Conservation (phyloP, 1,140 invertebrate species). For the Drosophila miranda region DNA sequence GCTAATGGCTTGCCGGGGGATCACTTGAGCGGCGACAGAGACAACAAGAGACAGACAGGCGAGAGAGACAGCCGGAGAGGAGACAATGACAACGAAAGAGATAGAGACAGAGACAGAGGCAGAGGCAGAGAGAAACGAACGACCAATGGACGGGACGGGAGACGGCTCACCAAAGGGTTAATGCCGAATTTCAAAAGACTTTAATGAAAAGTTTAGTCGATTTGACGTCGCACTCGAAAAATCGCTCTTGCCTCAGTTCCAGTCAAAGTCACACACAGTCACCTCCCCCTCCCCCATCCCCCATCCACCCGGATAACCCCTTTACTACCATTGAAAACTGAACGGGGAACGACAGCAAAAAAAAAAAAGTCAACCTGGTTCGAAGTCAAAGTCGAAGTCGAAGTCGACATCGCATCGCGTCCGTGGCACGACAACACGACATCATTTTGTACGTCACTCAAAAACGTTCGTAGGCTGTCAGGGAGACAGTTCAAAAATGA, state of each 20-base stretch:
- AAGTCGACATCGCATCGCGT: too few species aligned
- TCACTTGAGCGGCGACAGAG: conserved; percentile 26
- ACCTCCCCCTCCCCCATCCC: neutral
- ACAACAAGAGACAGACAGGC: conserved; percentile 2
- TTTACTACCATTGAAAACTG: conserved; percentile 20
- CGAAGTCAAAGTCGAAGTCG: conserved; percentile 21
- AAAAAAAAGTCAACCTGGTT: conserved; percentile 69
- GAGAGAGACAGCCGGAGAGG: conserved; percentile 1
- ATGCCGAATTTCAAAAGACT: conserved; percentile 32
- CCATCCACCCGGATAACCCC: neutral
- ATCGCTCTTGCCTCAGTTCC: conserved; percentile 47
- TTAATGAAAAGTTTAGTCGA: conserved; percentile 67
- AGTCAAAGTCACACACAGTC: conserved; percentile 64
- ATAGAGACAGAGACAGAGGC: too few species aligned
- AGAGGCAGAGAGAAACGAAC: neutral
- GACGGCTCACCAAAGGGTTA: conserved; percentile 29
- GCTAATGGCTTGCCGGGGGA: conserved; percentile 37
- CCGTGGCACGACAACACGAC: conserved; percentile 77
- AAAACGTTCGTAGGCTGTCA: conserved; percentile 74
- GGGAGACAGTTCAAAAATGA: conserved; percentile 77
- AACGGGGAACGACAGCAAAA: conserved; percentile 43
- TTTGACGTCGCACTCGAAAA: conserved; percentile 72
- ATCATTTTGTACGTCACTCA: conserved; percentile 81
- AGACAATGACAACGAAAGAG: conserved; percentile 6
- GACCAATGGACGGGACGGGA: too few species aligned